phyloP scores from a whole-genome alignment of 2,113 vertebrate species.

The Lepisosteus oculatus region DNA sequence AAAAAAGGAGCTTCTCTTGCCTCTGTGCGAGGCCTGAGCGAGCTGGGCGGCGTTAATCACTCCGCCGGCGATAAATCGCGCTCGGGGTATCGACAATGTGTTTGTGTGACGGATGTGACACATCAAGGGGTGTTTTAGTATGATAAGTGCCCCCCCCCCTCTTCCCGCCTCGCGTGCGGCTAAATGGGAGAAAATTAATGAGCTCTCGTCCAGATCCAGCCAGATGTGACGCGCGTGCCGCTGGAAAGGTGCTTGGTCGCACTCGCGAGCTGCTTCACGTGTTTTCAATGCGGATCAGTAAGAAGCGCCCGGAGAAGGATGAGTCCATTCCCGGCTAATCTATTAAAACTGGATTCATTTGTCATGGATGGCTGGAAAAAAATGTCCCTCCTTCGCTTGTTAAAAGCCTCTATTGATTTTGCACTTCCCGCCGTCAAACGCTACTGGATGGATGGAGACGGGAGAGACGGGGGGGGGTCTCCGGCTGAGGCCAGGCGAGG shows the following conservation, averaged over 20 bases:
- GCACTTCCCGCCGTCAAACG: not conserved
- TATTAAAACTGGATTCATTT: constrained; percentile 5
- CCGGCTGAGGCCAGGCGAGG: not conserved
- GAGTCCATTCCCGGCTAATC: not conserved
- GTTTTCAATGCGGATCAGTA: not conserved
- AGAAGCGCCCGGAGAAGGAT: not conserved
- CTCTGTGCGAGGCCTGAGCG: no score
- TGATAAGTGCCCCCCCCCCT: constrained; percentile 7
- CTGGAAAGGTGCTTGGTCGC: not conserved
- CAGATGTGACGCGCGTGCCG: not conserved
- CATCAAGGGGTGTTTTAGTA: constrained; percentile 1
- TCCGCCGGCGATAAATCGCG: no score
- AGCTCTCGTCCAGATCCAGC: not conserved
- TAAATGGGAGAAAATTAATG: not conserved
- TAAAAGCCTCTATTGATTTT: constrained; percentile 15
- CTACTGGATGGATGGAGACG: not conserved
- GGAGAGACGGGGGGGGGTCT: no score
- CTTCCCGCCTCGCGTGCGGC: not conserved
- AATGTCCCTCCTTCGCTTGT: not conserved
- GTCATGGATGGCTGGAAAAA: not conserved
- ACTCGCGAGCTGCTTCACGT: not conserved
- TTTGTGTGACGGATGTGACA: constrained; percentile 14
- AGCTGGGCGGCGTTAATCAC: no score
- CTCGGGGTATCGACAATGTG: not conserved
- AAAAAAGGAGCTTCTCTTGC: no score